These are phyloP conservation scores for Umimayanthus kanabou DNA, from an alignment of 92 coral and sea anemone species.

Conservation along the genomic window DNA sequence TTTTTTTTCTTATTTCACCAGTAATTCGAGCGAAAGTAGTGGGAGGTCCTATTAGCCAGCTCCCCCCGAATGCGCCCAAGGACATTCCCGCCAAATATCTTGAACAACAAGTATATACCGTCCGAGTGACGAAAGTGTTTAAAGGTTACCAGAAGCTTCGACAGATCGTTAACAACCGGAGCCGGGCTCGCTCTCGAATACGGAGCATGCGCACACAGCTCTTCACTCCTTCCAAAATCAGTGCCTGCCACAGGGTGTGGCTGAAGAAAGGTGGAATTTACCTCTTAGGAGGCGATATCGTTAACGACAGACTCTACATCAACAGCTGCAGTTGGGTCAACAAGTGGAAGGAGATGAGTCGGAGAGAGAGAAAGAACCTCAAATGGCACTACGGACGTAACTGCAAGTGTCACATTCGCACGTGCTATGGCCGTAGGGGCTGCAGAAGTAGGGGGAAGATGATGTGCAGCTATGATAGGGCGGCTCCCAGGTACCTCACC, in stretches of 20 bases:
- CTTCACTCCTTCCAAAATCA: constrained; percentile 75
- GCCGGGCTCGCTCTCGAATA: constrained; percentile 53
- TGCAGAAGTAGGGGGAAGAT: constrained; percentile 54
- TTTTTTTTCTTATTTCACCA: constrained; percentile 29
- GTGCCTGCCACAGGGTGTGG: constrained; percentile 65
- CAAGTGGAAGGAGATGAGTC: constrained; percentile 79
- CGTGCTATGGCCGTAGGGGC: constrained; percentile 70
- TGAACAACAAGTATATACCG: constrained; percentile 78
- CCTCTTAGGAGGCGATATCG: constrained; percentile 81
- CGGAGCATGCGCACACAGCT: constrained; percentile 56
- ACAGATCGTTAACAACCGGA: constrained; percentile 40
- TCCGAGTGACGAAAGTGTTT: constrained; percentile 87
- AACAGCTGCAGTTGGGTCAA: constrained; percentile 80
- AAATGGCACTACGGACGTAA: constrained; percentile 77
- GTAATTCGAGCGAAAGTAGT: constrained; percentile 85
- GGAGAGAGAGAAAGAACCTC: constrained; percentile 80
- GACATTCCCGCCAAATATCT: constrained; percentile 63
- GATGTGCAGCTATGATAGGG: constrained; percentile 47
- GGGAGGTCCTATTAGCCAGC: constrained; percentile 60
- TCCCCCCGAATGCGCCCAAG: constrained; percentile 62
- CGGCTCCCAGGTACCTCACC: constrained; percentile 35
- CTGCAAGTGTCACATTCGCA: constrained; percentile 79
- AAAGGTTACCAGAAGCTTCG: constrained; percentile 70
- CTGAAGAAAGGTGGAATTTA: constrained; percentile 68
- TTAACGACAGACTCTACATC: constrained; percentile 66